phyloP scores from a whole-genome alignment of 2,113 vertebrate genomes.

The Diphyllodes magnificus region DNA sequence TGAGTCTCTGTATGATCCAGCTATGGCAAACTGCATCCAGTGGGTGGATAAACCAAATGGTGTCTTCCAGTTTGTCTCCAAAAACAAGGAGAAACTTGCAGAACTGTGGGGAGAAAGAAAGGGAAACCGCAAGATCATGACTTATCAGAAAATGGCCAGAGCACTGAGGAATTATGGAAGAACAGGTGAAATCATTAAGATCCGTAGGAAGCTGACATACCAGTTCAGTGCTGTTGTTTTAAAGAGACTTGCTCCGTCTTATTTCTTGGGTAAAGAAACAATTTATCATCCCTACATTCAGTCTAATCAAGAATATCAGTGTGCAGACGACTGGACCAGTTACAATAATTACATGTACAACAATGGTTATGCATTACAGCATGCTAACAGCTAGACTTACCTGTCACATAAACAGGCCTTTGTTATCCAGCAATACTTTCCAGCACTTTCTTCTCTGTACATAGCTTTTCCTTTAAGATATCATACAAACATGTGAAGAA shows the following conservation, averaged over 20 bases:
- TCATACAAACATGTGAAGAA: neutral
- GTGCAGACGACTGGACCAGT: conserved; percentile 67
- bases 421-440: neutral
- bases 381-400: conserved; percentile 14
- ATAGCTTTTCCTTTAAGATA: neutral
- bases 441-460: neutral
- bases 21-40: conserved; percentile 91
- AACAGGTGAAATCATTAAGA: conserved; percentile 92
- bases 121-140: conserved; percentile 97
- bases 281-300: conserved; percentile 57
- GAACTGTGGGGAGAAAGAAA: conserved; percentile 94
- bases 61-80: conserved; percentile 94
- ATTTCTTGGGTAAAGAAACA: conserved; percentile 67
- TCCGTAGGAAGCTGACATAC: conserved; percentile 93
- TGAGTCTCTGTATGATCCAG: conserved; percentile 84
- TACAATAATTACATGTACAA: conserved; percentile 74
- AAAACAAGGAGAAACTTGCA: conserved; percentile 95
- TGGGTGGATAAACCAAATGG: conserved; percentile 89
- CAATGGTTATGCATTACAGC: conserved; percentile 68
- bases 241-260: conserved; percentile 77
- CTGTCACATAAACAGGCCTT: neutral
- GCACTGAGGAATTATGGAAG: conserved; percentile 94
- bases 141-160: conserved; percentile 98
- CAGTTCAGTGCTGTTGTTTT: conserved; percentile 90
- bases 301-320: conserved; percentile 71